Percentiles rank a stretch among this genome's conserved stretches.
phyloP scores from a whole-genome alignment of 2,888 invertebrate genomes.

The Noctua pronuba region DNA sequence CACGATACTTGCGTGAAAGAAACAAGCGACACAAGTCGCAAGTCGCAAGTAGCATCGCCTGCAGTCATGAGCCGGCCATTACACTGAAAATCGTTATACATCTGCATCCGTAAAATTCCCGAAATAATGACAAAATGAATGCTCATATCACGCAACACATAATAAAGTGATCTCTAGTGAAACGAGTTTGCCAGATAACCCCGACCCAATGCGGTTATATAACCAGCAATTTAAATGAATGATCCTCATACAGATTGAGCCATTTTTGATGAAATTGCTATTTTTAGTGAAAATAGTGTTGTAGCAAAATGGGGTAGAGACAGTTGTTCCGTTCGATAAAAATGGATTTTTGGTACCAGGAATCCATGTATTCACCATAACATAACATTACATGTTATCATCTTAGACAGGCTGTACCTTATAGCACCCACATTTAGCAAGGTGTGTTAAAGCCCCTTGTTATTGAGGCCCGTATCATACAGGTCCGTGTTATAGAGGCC shows the following conservation, averaged over 20 bases:
- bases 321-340: neutral
- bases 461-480: neutral
- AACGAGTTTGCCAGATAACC: conserved; percentile 30
- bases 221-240: neutral
- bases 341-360: neutral
- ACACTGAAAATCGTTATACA: neutral
- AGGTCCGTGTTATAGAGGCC: too few species aligned
- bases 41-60: neutral
- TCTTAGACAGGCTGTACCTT: neutral
- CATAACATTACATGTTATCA: neutral
- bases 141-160: neutral
- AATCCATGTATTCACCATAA: neutral
- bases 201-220: neutral
- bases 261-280: neutral
- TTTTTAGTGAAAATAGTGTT: neutral
- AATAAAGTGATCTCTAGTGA: conserved; percentile 24
- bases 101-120: neutral
- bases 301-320: neutral
- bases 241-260: neutral
- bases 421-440: neutral
- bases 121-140: conserved; percentile 1
- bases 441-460: neutral
- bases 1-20: neutral
- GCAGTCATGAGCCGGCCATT: neutral
- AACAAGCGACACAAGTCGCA: neutral